Evolutionary conservation across 1,140 invertebrate species (phyloP).

Genomic region (Drosophila repletoides): DNA sequence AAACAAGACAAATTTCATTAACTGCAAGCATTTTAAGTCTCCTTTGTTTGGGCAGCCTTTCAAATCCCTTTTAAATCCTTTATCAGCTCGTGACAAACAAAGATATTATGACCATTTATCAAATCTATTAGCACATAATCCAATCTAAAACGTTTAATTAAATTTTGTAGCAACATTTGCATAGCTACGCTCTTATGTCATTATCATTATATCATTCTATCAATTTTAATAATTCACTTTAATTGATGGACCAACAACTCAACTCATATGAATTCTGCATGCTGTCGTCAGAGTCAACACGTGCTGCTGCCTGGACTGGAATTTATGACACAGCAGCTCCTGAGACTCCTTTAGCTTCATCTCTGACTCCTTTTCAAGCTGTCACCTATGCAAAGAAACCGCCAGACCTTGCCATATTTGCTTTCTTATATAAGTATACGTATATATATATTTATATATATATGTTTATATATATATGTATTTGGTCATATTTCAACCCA

Average conservation of each 20-base stretch:
- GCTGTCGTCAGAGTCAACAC: conserved; percentile 13
- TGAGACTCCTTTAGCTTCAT: conserved; percentile 1
- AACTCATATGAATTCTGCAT: conserved; percentile 11
- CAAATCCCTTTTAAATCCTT: neutral
- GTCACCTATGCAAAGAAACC: conserved; percentile 8
- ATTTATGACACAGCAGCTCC: conserved; percentile 17
- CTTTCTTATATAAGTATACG: conserved; percentile 9
- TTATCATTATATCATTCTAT: conserved; percentile 39
- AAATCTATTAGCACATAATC: conserved; percentile 12
- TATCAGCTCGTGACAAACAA: neutral
- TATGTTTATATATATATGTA: neutral
- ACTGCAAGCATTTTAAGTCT: neutral
- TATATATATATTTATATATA: neutral
- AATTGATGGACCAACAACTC: conserved; percentile 31
- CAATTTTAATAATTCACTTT: conserved; percentile 54
- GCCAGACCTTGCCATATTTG: conserved; percentile 21
- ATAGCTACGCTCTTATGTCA: conserved; percentile 6
- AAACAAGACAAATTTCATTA: neutral
- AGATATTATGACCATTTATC: conserved; percentile 10
- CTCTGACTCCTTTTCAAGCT: conserved; percentile 27
- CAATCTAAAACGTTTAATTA: conserved; percentile 30
- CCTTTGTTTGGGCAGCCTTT: neutral
- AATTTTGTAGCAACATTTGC: conserved; percentile 16
- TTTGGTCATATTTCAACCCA: conserved; percentile 18
- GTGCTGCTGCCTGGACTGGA: neutral